These are phyloP conservation scores for Mallotus villosus DNA, from an alignment of 2,797 vertebrate species.

Conservation along the genomic window DNA sequence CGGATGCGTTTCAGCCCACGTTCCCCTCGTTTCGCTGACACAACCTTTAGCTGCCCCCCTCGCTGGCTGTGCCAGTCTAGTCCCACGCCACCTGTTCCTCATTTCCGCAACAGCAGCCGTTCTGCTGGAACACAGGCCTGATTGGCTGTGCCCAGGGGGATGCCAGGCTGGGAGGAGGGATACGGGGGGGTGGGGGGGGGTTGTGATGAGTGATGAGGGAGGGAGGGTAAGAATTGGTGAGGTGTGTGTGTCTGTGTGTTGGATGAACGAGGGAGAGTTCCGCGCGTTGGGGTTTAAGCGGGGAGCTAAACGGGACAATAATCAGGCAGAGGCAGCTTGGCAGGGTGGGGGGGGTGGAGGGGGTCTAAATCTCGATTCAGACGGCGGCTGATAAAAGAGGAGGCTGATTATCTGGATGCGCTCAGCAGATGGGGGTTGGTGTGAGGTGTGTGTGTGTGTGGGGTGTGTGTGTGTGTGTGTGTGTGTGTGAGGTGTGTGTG, in stretches of 20 bases:
- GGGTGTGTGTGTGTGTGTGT: background rate
- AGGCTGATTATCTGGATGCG: conserved; percentile 8
- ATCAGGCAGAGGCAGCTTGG: background rate
- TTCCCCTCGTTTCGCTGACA: too few relatives aligned
- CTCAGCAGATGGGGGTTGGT: background rate
- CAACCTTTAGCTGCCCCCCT: too few relatives aligned
- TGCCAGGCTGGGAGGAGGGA: too few relatives aligned
- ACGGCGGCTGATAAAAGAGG: background rate
- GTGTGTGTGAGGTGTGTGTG: too few relatives aligned
- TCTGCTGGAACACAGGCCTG: background rate
- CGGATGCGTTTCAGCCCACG: too few relatives aligned
- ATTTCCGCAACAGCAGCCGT: background rate
- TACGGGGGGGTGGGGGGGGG: background rate
- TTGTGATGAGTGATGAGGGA: background rate
- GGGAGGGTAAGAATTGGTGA: background rate
- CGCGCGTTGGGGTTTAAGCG: background rate
- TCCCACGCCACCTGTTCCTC: background rate
- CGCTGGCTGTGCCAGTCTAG: too few relatives aligned
- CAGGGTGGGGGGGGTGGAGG: background rate
- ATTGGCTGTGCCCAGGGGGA: too few relatives aligned
- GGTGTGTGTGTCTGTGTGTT: background rate
- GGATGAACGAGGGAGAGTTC: background rate
- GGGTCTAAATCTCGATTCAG: background rate
- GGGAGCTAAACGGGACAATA: background rate
- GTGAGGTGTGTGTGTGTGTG: background rate